These are phyloP conservation scores for Monarcha castaneiventris DNA, from an alignment of 2,113 vertebrate genomes.

Conservation along the genomic window DNA sequence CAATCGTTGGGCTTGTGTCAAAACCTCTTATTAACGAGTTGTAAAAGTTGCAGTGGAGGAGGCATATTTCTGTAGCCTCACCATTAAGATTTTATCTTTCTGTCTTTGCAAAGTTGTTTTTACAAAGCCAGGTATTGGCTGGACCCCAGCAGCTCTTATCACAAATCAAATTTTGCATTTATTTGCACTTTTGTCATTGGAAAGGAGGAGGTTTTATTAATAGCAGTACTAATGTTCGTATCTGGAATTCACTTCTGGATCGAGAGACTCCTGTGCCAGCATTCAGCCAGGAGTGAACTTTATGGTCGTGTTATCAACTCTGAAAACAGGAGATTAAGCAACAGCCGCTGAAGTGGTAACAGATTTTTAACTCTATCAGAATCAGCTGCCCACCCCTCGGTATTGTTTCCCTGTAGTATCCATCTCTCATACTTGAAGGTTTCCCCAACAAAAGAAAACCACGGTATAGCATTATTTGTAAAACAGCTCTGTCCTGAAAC, in stretches of 20 bases:
- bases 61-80: not conserved
- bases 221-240: not conserved
- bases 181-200: not conserved
- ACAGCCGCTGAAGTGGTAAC: conserved; percentile 35
- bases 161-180: not conserved
- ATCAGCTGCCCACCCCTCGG: not conserved
- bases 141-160: not conserved
- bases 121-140: not conserved
- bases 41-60: not conserved
- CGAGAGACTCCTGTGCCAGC: conserved; percentile 44
- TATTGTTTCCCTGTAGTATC: not conserved
- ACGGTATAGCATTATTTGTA: not conserved
- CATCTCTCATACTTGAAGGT: not conserved
- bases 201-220: conserved; percentile 36
- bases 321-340: conserved; percentile 58
- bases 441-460: not conserved
- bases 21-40: not conserved
- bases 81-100: not conserved
- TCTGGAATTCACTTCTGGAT: conserved; percentile 46
- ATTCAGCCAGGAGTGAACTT: conserved; percentile 53
- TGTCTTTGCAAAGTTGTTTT: not conserved
- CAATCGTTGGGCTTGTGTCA: not conserved
- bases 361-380: conserved; percentile 33
- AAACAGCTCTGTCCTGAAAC: conserved; percentile 45
- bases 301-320: conserved; percentile 63